Base-by-base conservation (phyloP, 2,113 vertebrate species). In the Alethe castanea region DNA sequence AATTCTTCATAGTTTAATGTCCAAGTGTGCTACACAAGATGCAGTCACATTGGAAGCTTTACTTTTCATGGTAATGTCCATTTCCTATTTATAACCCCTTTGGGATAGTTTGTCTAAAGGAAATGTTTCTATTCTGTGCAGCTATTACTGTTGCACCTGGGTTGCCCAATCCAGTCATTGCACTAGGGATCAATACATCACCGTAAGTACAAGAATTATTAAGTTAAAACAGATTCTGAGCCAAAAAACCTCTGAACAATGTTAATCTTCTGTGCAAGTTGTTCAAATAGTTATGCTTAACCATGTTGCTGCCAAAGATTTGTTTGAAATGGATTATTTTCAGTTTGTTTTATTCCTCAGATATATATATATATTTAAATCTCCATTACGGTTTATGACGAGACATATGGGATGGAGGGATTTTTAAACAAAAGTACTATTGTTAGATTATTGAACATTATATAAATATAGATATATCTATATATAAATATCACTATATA, bases 71-170 rank as follows among this genome's bases (percentile, higher is more conserved):
- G 98, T 98, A 98, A 98, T 97, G 97, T 98, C 98, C 98, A 81
- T 97, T 98, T 98, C 98, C 99, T 99, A 99, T 99, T 99, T 99
- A 99, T 98, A 98, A 98, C 98, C 98, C 99, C 98, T 95, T 95
- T 97, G 99, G 98, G 99, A 98, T 98, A 98, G 98, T 99, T 99
- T 98, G 98, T 99, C 99, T 98, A 98, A 99, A 99, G 99, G 99
- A 99, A 99, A 99, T 98, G 99, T 99, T 99, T 99, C 99, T 99
- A 98, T 98, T 98, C 98, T 97, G 98, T 97, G 98, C 98, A 98
- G 98, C 99, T 98, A 98, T 99, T 98, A 98, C 98, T 96, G 98
- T 98, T 98, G 99, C 99, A 99, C 99, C 99, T 99, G 99, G 99
- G 96, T 98, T 98, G 98, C 98, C 98, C 98, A 97, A 98, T 94